Evolutionary conservation across 1,140 invertebrate species (phyloP), one percentile per base, ranked within the genome.

Genomic region (Lasioglossum albipes): DNA sequence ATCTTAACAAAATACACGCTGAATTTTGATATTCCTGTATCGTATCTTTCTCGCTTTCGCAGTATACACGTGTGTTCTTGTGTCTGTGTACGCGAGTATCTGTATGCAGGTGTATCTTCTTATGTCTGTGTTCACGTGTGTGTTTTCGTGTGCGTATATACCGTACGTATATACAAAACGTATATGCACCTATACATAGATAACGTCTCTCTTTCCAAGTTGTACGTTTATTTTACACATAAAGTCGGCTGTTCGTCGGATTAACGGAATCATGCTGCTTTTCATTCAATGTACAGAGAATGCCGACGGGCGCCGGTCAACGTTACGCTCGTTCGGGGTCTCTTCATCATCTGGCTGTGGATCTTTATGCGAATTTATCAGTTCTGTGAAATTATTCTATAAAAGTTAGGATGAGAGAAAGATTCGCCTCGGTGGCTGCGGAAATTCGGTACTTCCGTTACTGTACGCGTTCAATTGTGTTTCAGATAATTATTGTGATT

Each of bases 181-280:
- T 52, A 67, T 84, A 67, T 80, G 41, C 65, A 77, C 64, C 61
- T 65, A 68, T 76, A 79, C 86, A 71, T 75, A 80, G 84, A 85
- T 84, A 79, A 79, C 18, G 85, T 81, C 78, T 76, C 78, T 87
- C 84, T 82, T 84, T 73, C 84, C 2, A 88, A 83, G 82, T 89
- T 87, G 85, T 89, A 88, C 73, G 81, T 90, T 91, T 91, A 89
- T 90, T 87, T 91, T 91, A 91, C 88, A 91, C 89, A 88, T 89
- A 88, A 91, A 91, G 89, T 90, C 77, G 89, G 88, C 90, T 42
- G 31, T 27, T 75, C 65, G 87, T 86, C 75, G 86, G 85, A 86
- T 87, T 85, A 85, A 84, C 79, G 79, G 86, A 80, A 90, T 89
- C 88, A 79, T 90, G 88, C 83, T 89, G 10, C 83, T 83, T 74